These are phyloP conservation scores for Montipora capitata DNA, from an alignment of 92 coral and sea anemone genomes.

Conservation along the genomic window DNA sequence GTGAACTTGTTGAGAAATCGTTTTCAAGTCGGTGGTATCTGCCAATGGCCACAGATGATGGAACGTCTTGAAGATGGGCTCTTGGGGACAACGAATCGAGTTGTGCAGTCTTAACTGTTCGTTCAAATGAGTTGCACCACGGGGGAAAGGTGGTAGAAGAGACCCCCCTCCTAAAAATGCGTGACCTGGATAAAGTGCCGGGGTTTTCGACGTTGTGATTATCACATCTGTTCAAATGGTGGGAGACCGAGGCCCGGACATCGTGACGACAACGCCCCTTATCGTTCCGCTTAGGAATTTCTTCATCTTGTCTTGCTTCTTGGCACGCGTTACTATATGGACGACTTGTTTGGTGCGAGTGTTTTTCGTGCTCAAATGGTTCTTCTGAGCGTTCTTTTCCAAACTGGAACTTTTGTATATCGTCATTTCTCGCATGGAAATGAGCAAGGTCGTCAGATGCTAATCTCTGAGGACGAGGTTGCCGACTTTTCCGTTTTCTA, in stretches of 20 bases:
- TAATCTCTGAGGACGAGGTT: slow-evolving; percentile 40
- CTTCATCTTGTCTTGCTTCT: background rate
- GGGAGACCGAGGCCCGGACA: background rate
- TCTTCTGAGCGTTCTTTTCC: background rate
- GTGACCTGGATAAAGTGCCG: background rate
- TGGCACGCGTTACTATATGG: background rate
- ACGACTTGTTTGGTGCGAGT: background rate
- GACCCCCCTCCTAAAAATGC: background rate
- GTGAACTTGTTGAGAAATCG: background rate
- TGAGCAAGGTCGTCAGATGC: background rate
- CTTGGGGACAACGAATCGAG: background rate
- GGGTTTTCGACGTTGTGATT: background rate
- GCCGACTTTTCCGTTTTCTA: slow-evolving; percentile 37
- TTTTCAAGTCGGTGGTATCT: background rate
- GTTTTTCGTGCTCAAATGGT: background rate
- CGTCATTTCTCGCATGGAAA: background rate
- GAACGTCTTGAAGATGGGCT: background rate
- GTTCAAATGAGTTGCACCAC: background rate
- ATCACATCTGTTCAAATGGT: background rate
- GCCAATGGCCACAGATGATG: background rate
- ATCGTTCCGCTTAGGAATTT: background rate
- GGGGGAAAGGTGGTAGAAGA: background rate
- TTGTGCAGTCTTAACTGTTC: background rate
- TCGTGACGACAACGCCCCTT: background rate
- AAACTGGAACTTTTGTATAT: background rate